Evolutionary conservation across 2,113 vertebrate genomes (phyloP), one percentile per base, ranked within the genome.

Genomic region (rabbit (Oryctolagus cuniculus)): DNA sequence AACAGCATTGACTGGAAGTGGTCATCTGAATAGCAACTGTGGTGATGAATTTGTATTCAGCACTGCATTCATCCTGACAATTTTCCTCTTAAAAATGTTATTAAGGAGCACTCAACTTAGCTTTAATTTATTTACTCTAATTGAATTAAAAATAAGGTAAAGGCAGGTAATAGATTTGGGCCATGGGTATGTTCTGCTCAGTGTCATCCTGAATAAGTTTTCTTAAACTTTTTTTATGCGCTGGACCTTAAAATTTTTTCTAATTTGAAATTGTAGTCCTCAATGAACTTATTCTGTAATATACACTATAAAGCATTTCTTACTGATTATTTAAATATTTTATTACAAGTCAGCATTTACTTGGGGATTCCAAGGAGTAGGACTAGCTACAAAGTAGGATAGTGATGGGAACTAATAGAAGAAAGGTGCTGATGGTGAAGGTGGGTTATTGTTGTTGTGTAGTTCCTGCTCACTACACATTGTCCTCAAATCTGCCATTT

Each of bases 51-150:
- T 93, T 95, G 70, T 82, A 31, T 90, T 87, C 4, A 75, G 31
- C 38, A n/a, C 4, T 64, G 2, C 58, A 64, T 87, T 88, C 24
- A 79, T 89, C n/a, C 89, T 58, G 89, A 82, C 1, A 69, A 27
- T 81, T 63, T 69, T 91, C 27, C 16, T 36, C 34, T 75, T 78
- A 74, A 77, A 69, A 63, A 11, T 79, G 78, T 81, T 87, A 82
- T 70, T 36, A 51, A 74, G 27, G 53, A 86, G 4, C 79, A 84
- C 87, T 85, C 34, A 87, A 72, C 0, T 24, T 84, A 63, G 19
- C 19, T 82, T 90, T 78, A 91, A 85, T 91, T 89, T 75, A 87
- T 77, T 75, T 85, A 74, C 73, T 19, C 21, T 85, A 81, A 92
- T 77, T 77, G 10, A 83, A 73, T n/a, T 82, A 77, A 49, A 80